phyloP scores from a whole-genome alignment of 2,888 invertebrate species.

The Netelia fuscicornis region DNA sequence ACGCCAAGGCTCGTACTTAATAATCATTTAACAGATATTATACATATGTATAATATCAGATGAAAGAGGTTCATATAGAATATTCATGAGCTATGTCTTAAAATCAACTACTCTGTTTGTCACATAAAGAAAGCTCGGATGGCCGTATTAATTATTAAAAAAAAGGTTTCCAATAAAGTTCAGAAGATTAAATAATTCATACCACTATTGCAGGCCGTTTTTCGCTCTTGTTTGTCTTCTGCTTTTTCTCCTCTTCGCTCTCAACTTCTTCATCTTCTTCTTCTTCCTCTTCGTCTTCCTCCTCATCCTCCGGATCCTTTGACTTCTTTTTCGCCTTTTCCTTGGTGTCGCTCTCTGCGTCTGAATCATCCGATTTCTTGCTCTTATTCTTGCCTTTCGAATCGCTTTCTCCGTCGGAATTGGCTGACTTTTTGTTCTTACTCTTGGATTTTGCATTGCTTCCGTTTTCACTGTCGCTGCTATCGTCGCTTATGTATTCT shows the following conservation, averaged over 20 bases:
- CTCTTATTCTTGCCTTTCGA: constrained; percentile 72
- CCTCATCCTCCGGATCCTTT: constrained; percentile 20
- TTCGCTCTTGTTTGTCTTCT: constrained; percentile 73
- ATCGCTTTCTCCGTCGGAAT: constrained; percentile 73
- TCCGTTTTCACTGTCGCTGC: constrained; percentile 88
- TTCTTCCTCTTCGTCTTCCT: constrained; percentile 55
- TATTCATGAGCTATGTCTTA: no score
- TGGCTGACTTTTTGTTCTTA: constrained; percentile 73
- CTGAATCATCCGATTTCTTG: constrained; percentile 60
- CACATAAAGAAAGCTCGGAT: neutral
- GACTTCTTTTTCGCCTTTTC: constrained; percentile 14
- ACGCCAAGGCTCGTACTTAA: neutral
- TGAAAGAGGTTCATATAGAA: no score
- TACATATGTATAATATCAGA: no score
- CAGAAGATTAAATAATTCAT: constrained; percentile 46
- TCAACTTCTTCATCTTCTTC: constrained; percentile 70
- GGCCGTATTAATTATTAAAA: neutral
- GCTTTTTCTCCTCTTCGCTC: constrained; percentile 75
- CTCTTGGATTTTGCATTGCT: constrained; percentile 65
- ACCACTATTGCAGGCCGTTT: constrained; percentile 73
- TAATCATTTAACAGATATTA: neutral
- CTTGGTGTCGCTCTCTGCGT: constrained; percentile 7
- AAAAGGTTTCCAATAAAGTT: neutral
- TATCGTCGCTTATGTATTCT: constrained; percentile 94
- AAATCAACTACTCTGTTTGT: neutral